A percentile compares a stretch with the other conserved stretches of the same genome.
These are phyloP conservation scores for Orchestes rusci DNA, from an alignment of 2,888 invertebrate species.

Conservation along the genomic window DNA sequence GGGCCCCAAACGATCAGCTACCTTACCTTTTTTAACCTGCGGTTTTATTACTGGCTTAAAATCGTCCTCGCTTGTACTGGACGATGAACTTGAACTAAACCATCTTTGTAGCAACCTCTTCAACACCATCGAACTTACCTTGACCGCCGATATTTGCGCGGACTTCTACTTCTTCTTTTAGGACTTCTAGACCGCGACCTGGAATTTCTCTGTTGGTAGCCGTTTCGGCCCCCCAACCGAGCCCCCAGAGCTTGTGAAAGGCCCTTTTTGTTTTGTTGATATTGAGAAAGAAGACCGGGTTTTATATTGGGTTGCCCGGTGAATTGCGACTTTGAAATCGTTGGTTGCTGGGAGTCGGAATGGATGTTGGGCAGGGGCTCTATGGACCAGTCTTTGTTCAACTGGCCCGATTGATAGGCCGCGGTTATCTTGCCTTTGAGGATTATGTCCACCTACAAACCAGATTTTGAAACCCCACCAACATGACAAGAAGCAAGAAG, in stretches of 20 bases:
- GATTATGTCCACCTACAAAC: slow-evolving; percentile 73
- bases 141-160: slow-evolving; percentile 36
- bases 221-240: slow-evolving; percentile 46
- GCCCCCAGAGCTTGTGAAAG: slow-evolving; percentile 47
- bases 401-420: slow-evolving; percentile 79
- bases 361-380: slow-evolving; percentile 88
- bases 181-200: slow-evolving; percentile 42
- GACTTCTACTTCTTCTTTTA: slow-evolving; percentile 30
- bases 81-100: slow-evolving; percentile 12
- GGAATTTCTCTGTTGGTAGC: slow-evolving; percentile 32
- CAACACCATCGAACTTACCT: slow-evolving; percentile 34
- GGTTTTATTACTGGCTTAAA: slow-evolving; percentile 40
- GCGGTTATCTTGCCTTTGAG: slow-evolving; percentile 90
- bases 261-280: slow-evolving; percentile 47
- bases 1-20: slow-evolving; percentile 52
- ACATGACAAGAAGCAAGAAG: no score
- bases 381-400: slow-evolving; percentile 91
- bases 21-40: slow-evolving; percentile 35
- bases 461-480: background rate
- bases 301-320: slow-evolving; percentile 37
- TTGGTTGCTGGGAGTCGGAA: slow-evolving; percentile 62
- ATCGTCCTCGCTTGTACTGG: slow-evolving; percentile 40
- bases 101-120: no score
- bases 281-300: slow-evolving; percentile 51
- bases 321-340: slow-evolving; percentile 38